phyloP scores from a whole-genome alignment of 2,888 invertebrate species.

The Tipula unca region DNA sequence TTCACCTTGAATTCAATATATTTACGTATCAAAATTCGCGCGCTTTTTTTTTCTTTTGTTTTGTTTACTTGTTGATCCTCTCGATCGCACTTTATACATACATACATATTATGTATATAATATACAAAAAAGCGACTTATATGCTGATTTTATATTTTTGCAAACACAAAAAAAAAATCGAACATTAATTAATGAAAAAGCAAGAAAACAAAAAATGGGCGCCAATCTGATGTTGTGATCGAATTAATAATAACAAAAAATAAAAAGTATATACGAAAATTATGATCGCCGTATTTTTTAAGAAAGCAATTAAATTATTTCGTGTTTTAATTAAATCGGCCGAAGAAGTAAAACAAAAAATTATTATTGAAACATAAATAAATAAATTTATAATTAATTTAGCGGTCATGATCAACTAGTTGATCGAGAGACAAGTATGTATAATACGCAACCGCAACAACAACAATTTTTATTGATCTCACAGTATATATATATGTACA shows the following conservation, averaged over 20 bases:
- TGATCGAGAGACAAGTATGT: background rate
- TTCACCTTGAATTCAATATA: background rate
- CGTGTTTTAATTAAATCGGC: background rate
- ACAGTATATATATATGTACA: too few relatives aligned
- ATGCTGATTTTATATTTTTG: background rate
- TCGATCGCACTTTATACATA: background rate
- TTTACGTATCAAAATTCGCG: background rate
- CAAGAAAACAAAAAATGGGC: background rate
- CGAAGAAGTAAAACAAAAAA: background rate
- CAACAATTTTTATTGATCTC: background rate
- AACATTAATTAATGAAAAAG: background rate
- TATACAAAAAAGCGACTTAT: background rate
- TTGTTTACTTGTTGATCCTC: background rate
- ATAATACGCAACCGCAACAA: background rate
- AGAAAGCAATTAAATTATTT: background rate
- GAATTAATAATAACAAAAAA: background rate
- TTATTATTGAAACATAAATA: background rate
- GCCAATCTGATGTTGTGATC: background rate
- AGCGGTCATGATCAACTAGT: conserved; percentile 8
- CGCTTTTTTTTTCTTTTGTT: background rate
- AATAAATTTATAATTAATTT: conserved; percentile 14
- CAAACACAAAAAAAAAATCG: background rate
- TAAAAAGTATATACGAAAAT: background rate
- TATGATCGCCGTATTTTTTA: background rate
- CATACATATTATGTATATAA: too few relatives aligned